Conservation (phyloP, 1,140 invertebrate genomes). For the Oncopeltus fasciatus region DNA sequence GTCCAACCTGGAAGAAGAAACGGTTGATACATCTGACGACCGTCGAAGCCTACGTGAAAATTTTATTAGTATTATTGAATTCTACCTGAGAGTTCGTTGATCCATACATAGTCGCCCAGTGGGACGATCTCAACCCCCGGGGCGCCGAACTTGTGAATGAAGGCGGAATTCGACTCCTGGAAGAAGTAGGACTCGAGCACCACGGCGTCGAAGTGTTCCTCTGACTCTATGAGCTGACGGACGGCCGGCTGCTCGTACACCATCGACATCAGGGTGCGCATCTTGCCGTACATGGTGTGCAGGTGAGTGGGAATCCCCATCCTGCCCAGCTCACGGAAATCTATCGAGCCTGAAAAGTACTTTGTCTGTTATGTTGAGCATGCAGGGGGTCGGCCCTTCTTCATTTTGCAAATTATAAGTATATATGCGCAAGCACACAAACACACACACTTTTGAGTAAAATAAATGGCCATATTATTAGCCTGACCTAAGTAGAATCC, state of each 20-base stretch:
- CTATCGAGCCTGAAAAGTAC: neutral
- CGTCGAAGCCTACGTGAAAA: too few species aligned
- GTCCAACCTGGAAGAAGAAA: too few species aligned
- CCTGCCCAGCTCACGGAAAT: neutral
- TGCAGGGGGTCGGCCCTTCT: too few species aligned
- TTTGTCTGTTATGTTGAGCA: too few species aligned
- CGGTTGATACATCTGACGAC: too few species aligned
- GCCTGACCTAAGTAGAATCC: too few species aligned
- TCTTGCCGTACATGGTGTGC: neutral
- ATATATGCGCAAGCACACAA: too few species aligned
- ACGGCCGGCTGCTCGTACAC: neutral
- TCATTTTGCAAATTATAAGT: too few species aligned
- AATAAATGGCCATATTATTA: too few species aligned
- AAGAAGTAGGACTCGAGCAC: constrained; percentile 26
- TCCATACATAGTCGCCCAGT: neutral
- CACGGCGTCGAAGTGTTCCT: constrained; percentile 26
- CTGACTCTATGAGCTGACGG: neutral
- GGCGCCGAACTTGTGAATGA: constrained; percentile 25
- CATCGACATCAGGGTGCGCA: neutral
- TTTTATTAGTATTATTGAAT: neutral
- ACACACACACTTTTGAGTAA: too few species aligned
- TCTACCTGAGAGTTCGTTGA: constrained; percentile 14
- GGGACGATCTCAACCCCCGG: constrained; percentile 18
- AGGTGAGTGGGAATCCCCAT: neutral
- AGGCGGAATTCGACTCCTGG: constrained; percentile 25